Percentiles rank a stretch among this genome's conserved stretches.
Evolutionary conservation across 1,140 invertebrate species (phyloP).

Genomic region (Listronotus oregonensis): DNA sequence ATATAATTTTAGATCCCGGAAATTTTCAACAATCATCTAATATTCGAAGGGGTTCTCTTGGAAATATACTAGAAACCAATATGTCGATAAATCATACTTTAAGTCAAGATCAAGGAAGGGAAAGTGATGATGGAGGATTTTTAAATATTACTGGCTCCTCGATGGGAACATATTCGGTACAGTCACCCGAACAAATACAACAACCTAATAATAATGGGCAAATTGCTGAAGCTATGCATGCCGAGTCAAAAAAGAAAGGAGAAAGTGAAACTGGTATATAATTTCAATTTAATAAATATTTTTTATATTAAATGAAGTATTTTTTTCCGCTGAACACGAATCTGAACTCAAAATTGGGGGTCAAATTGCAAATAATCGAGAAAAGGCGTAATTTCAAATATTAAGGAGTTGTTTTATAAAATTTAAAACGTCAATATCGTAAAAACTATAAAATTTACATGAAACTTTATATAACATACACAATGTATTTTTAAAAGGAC

Average conservation of each 20-base stretch:
- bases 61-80: slow-evolving; percentile 60
- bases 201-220: neutral
- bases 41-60: slow-evolving; percentile 61
- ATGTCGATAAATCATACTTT: slow-evolving; percentile 44
- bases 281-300: too few relatives aligned
- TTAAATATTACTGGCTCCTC: slow-evolving; percentile 44
- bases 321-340: too few relatives aligned
- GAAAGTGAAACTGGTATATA: slow-evolving; percentile 51
- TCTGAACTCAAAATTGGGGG: too few relatives aligned
- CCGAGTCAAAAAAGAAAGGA: slow-evolving; percentile 47
- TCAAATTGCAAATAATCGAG: too few relatives aligned
- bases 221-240: slow-evolving; percentile 42
- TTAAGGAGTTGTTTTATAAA: too few relatives aligned
- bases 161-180: slow-evolving; percentile 9
- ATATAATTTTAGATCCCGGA: slow-evolving; percentile 46
- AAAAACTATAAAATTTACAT: too few relatives aligned
- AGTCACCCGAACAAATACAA: too few relatives aligned
- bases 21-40: slow-evolving; percentile 54
- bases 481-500: too few relatives aligned
- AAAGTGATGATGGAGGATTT: slow-evolving; percentile 66
- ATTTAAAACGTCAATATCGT: too few relatives aligned
- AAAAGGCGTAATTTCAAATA: too few relatives aligned
- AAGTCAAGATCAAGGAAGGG: slow-evolving; percentile 56
- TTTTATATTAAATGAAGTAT: too few relatives aligned
- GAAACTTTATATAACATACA: too few relatives aligned